These are phyloP conservation scores for Podabrus alpinus DNA, from an alignment of 2,888 invertebrate genomes.

Conservation along the genomic window DNA sequence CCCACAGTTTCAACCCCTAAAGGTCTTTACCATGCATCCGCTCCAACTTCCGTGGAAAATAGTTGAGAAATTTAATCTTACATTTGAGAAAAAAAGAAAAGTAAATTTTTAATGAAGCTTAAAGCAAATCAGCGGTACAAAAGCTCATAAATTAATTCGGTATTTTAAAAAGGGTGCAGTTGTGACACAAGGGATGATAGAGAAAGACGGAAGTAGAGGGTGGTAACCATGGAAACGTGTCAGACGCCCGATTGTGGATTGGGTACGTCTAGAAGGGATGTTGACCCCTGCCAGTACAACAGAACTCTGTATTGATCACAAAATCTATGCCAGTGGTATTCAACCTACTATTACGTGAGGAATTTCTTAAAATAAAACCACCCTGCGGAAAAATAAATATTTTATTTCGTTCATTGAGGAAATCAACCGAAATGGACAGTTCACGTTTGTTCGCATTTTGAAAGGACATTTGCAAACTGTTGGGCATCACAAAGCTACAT, in stretches of 20 bases:
- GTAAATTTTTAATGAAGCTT: not conserved
- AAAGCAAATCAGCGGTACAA: not conserved
- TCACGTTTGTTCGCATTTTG: not conserved
- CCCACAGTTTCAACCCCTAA: not conserved
- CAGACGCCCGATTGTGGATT: slow-evolving; percentile 48
- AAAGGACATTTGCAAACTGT: not conserved
- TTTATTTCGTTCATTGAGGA: not conserved
- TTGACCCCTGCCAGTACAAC: slow-evolving; percentile 46
- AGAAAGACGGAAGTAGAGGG: slow-evolving; percentile 25
- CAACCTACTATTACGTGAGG: slow-evolving; percentile 3
- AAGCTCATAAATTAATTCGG: not conserved
- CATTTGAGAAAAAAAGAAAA: not conserved
- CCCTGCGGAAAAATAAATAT: not conserved
- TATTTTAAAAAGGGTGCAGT: slow-evolving; percentile 10
- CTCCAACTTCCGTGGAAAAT: not conserved
- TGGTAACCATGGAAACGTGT: slow-evolving; percentile 58
- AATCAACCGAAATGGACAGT: not conserved
- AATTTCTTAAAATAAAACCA: not conserved
- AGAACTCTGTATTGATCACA: slow-evolving; percentile 35
- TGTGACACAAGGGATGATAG: slow-evolving; percentile 11
- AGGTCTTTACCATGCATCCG: not conserved
- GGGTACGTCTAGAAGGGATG: slow-evolving; percentile 54
- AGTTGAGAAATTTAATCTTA: not conserved
- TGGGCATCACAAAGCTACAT: not conserved
- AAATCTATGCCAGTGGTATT: slow-evolving; percentile 38